phyloP scores from a whole-genome alignment of 64 coral and sea anemone species.

The Stichodactyla mertensii region DNA sequence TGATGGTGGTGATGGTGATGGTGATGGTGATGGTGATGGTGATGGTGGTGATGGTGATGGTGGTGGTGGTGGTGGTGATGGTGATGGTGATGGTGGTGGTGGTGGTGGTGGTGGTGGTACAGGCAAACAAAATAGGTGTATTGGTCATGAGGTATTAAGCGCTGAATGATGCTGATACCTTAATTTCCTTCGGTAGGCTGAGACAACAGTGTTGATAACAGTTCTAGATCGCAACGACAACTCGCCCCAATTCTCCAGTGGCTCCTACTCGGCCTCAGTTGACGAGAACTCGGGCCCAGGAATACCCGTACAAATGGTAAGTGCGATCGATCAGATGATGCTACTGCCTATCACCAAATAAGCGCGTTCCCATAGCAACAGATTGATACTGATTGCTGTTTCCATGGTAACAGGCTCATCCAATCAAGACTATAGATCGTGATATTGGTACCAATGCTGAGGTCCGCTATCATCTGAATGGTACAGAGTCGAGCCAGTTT shows the following conservation, averaged over 20 bases:
- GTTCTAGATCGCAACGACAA: conserved; percentile 88
- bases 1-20: too few relatives aligned
- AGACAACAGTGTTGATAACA: conserved; percentile 60
- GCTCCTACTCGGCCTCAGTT: conserved; percentile 61
- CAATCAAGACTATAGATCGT: conserved; percentile 57
- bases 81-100: too few relatives aligned
- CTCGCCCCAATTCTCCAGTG: conserved; percentile 54
- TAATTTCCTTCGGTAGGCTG: conserved; percentile 11
- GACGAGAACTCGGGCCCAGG: conserved; percentile 71
- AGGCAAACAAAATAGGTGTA: too few relatives aligned
- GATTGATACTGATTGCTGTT: background rate
- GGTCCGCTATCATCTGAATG: conserved; percentile 65
- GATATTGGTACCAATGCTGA: conserved; percentile 58
- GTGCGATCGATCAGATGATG: background rate
- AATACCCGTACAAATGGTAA: conserved; percentile 48
- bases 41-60: too few relatives aligned
- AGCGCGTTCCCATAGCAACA: background rate
- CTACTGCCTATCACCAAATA: background rate
- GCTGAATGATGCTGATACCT: background rate
- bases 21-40: too few relatives aligned
- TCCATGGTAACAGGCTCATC: conserved; percentile 23
- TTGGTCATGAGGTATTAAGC: background rate
- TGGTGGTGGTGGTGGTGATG: too few relatives aligned
- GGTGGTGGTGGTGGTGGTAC: too few relatives aligned
- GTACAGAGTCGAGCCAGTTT: conserved; percentile 63